Conservation (phyloP, 1,140 invertebrate genomes). For the Drosophila dunni region DNA sequence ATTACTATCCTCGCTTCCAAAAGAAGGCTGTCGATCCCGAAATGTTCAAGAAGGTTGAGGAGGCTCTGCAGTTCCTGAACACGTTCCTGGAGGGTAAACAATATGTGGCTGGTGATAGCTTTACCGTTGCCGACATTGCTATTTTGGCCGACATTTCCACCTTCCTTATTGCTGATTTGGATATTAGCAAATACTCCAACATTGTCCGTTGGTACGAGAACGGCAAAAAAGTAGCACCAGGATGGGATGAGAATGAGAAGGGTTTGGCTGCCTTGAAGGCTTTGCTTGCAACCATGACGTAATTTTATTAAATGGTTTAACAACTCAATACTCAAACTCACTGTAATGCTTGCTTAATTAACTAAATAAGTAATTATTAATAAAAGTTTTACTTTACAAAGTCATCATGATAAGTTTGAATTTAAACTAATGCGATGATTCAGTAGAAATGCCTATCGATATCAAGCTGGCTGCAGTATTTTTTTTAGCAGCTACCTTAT, state of each 20-base stretch:
- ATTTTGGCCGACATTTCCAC: constrained; percentile 48
- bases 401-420: no score
- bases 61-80: constrained; percentile 41
- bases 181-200: constrained; percentile 53
- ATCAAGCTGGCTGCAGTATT: background rate
- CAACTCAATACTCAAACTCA: background rate
- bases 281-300: background rate
- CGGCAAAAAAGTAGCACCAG: constrained; percentile 47
- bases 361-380: no score
- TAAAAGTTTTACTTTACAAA: no score
- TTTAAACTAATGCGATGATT: no score
- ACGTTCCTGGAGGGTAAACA: constrained; percentile 48
- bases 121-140: constrained; percentile 57
- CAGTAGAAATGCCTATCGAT: background rate
- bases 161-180: constrained; percentile 30
- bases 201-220: constrained; percentile 52
- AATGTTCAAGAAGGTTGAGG: constrained; percentile 39
- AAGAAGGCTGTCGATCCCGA: constrained; percentile 30
- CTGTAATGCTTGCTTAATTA: background rate
- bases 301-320: background rate
- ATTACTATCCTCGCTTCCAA: constrained; percentile 52
- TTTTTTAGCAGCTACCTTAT: no score
- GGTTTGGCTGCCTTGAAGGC: constrained; percentile 4
- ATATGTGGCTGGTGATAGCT: constrained; percentile 50
- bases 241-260: constrained; percentile 52